Evolutionary conservation across 2,797 vertebrate genomes (phyloP), one percentile per base, ranked within the genome.

Genomic region (Phrynocephalus guinanensis): DNA sequence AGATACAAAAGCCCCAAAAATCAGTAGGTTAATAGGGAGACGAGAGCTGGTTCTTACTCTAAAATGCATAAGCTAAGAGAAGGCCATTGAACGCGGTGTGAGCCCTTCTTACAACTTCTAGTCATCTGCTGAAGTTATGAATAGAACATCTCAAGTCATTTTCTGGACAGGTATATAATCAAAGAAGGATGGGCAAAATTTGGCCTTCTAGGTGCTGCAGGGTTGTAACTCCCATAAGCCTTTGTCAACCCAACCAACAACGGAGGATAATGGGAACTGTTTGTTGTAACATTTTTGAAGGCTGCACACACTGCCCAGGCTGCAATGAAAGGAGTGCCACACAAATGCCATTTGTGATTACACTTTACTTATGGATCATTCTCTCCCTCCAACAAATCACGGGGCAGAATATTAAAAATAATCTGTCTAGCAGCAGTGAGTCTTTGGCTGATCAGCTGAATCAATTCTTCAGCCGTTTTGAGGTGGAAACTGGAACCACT

Each of bases 1-100:
- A 66, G 85, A 0, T 7, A n/a, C 8, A 56, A 30, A 77, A 72
- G 26, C 24, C 16, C 48, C 3, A 52, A 33, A 8, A 60, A n/a
- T 60, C 22, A 48, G 30, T 18, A 48, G 15, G 1, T 28, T 84
- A 85, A 84, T 22, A 28, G 20, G 33, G 26, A 11, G 33, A 24
- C 3, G 26, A 60, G 1, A 10, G 24, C 3, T 66, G 18, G 18
- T 26, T 22, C 6, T 67, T 67, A 67, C 38, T 5, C 2, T 77
- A 50, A 75, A 75, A 84, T 1, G 26, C 24, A 22, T 60, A 71
- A 28, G 30, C 22, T 76, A 2, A 8, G 1, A n/a, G 7, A 11
- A 66, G 60, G n/a, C 18, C 52, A 56, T 56, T 13, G 13, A 56
- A 56, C 9, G 13, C 52, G 8, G 52, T 13, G 13, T 56, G 52